Conservation (phyloP, 2,888 invertebrate species). For the Amiota mariae region DNA sequence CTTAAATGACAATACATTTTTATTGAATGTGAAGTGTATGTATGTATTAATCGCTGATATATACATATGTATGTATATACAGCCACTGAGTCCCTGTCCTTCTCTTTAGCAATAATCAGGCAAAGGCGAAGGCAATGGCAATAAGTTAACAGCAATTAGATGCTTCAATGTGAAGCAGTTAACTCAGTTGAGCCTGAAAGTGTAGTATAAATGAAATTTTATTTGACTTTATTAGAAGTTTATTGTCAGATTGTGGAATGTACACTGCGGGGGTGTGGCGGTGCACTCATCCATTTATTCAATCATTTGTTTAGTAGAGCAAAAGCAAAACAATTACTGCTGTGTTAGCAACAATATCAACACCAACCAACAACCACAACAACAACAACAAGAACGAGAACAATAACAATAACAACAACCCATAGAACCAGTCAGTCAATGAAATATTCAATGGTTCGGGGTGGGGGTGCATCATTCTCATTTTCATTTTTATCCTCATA, state of each 20-base stretch:
- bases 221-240: conserved; percentile 64
- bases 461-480: not conserved
- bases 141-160: conserved; percentile 63
- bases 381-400: not conserved
- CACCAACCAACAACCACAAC: not conserved
- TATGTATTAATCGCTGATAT: too few relatives aligned
- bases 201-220: conserved; percentile 30
- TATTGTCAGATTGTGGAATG: conserved; percentile 56
- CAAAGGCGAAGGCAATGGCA: not conserved
- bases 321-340: not conserved
- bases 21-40: too few relatives aligned
- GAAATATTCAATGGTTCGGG: not conserved
- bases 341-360: not conserved
- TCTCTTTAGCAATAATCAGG: not conserved
- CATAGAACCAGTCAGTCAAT: too few relatives aligned
- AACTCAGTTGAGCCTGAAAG: not conserved
- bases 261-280: conserved; percentile 13
- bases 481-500: not conserved
- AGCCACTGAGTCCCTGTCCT: too few relatives aligned
- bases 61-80: too few relatives aligned
- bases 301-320: not conserved
- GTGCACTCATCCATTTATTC: not conserved
- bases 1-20: too few relatives aligned
- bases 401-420: not conserved
- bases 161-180: conserved; percentile 36